These are phyloP conservation scores for Apogon hyalosoma DNA, from an alignment of 2,797 vertebrate genomes.

Conservation along the genomic window DNA sequence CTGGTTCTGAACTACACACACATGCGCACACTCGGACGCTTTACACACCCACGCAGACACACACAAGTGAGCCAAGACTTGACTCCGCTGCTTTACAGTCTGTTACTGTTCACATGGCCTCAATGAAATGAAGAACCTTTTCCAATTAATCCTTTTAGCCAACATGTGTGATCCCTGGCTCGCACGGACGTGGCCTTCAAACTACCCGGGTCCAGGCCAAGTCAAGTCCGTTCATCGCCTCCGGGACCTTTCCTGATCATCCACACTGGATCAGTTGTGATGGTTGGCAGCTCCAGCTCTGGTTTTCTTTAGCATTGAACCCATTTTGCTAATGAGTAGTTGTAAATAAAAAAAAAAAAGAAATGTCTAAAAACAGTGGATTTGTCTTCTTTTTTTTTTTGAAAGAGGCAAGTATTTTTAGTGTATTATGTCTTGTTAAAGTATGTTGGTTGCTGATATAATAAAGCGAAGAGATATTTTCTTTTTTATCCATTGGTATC, in stretches of 20 bases:
- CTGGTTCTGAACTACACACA: conserved; percentile 59
- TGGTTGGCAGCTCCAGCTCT: conserved; percentile 17
- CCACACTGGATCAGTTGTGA: conserved; percentile 33
- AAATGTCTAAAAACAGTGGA: too few relatives aligned
- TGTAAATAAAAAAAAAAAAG: too few relatives aligned
- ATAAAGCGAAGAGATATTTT: too few relatives aligned
- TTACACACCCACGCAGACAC: not conserved
- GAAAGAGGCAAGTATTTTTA: too few relatives aligned
- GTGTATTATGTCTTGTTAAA: too few relatives aligned
- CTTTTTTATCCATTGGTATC: too few relatives aligned
- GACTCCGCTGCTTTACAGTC: conserved; percentile 74
- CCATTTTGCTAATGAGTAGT: not conserved
- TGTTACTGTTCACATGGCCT: conserved; percentile 76
- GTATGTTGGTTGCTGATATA: too few relatives aligned
- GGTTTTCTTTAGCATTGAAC: conserved; percentile 31
- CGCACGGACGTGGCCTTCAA: conserved; percentile 46
- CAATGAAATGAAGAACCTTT: conserved; percentile 75
- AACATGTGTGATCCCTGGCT: conserved; percentile 79
- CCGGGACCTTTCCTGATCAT: conserved; percentile 54
- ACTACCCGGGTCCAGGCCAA: conserved; percentile 56
- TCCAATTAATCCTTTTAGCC: conserved; percentile 82
- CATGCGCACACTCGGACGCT: too few relatives aligned
- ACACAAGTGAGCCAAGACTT: conserved; percentile 59
- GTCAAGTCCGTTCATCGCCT: conserved; percentile 60
- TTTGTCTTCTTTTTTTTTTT: too few relatives aligned